Evolutionary conservation across 2,888 invertebrate genomes (phyloP), one percentile per base, ranked within the genome.

Genomic region (Pseudeuparius sepicola): DNA sequence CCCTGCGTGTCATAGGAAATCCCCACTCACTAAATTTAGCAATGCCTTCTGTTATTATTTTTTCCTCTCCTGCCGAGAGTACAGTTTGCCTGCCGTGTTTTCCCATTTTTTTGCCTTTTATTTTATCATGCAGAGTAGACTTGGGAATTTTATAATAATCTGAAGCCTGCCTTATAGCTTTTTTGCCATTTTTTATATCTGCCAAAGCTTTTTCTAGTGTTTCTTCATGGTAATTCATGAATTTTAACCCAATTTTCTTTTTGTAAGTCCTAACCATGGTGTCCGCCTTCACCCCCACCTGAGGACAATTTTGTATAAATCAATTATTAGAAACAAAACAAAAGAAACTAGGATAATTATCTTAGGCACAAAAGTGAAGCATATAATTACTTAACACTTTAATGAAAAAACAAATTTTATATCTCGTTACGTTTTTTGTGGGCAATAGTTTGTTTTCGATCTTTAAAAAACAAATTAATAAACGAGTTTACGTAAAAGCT

Each of bases 91-190:
- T 31, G 12, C 36, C 36, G 26, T 31, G 31, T 12, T 36, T 36
- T 5, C 24, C 24, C n/a, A 12, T 29, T 10, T 20, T 18, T 10
- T 15, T 23, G 14, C 25, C 27, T 23, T 39, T 33, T 17, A 23
- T 29, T 33, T 40, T 36, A 10, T 36, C 40, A 14, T 34, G 37
- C 13, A 36, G 20, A 13, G 36, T 40, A 26, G 40, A 40, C 27
- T 37, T 37, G 7, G 33, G 33, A 24, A 40, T 32, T 24, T 33
- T 33, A 30, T 40, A 36, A 33, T 33, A 30, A 10, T 40, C 36
- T 14, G 37, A 10, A 24, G 40, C 37, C 13, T 34, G 18, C 26
- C 40, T 36, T 17, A 40, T 24, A 25, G 31, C 37, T 33, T 26
- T 24, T 20, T 13, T 29, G 24, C 33, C 30, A 25, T 13, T 16